These are phyloP conservation scores for Battus philenor DNA, from an alignment of 1,140 invertebrate genomes.

Conservation along the genomic window DNA sequence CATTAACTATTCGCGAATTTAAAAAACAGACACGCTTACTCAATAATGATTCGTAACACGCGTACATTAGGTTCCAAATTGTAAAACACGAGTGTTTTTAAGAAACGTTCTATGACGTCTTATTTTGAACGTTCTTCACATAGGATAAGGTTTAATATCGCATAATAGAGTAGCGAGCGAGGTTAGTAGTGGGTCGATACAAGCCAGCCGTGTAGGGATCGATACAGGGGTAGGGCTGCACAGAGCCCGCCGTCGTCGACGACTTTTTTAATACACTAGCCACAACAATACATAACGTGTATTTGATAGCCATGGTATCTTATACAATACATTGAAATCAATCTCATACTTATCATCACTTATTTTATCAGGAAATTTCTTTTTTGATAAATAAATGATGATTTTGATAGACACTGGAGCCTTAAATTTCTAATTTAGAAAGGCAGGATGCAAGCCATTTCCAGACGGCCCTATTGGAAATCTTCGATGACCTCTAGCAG, in stretches of 20 bases:
- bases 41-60: slow-evolving; percentile 46
- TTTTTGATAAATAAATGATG: too few species aligned
- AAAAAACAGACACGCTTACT: slow-evolving; percentile 31
- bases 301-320: too few species aligned
- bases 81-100: slow-evolving; percentile 27
- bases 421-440: too few species aligned
- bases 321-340: too few species aligned
- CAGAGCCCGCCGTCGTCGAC: slow-evolving; percentile 40
- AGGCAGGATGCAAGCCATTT: too few species aligned
- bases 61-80: slow-evolving; percentile 56
- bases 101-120: slow-evolving; percentile 15
- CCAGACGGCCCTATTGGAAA: too few species aligned
- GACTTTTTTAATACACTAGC: slow-evolving; percentile 36
- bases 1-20: slow-evolving; percentile 33
- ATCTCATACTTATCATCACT: too few species aligned
- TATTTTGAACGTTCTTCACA: slow-evolving; percentile 31
- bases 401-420: too few species aligned
- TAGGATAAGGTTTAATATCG: slow-evolving; percentile 52
- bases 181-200: slow-evolving; percentile 58
- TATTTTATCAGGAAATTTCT: too few species aligned
- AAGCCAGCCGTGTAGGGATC: slow-evolving; percentile 53
- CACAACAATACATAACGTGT: slow-evolving; percentile 30
- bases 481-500: too few species aligned
- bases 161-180: slow-evolving; percentile 16
- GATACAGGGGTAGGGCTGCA: slow-evolving; percentile 54